Base-by-base conservation (phyloP, 2,797 vertebrate species). In the Danio jaintianensis region DNA sequence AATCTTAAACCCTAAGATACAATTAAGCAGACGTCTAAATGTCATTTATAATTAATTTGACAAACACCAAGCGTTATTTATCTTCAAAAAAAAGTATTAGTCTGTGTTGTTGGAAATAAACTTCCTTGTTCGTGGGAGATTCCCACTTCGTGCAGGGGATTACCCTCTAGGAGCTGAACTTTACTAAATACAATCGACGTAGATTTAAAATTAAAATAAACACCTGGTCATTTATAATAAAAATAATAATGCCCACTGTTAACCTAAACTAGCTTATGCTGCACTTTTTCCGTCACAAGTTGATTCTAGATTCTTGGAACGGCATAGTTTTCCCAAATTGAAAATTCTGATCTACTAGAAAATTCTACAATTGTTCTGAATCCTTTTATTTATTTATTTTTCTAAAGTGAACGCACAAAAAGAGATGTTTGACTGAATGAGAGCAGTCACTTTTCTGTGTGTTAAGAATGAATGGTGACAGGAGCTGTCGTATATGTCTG, bases 91-190 rank as follows among this genome's bases (percentile, higher is more conserved):
- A 16, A 45, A 48, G 6, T 42, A 18, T 6, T 72, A 1, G 75
- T 68, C 68, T 61, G 20, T n/a, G 18, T 81, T 83, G 72, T 83
- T 67, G n/a, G 12, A 72, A 42, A 42, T 69, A 79, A 86, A 88
- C 83, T 80, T 88, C 83, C 85, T 85, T 79, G 81, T 89, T 86
- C 36, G 56, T 64, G 85, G 88, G 85, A 82, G 73, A 87, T 88
- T 87, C 86, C 85, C 85, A 64, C 20, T 50, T 15, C 47, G 38
- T 59, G 73, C 10, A 47, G 80, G 86, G 88, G 84, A 86, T 85
- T 87, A 87, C 86, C 88, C 88, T 75, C 1, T 1, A 29, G 29
- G 29, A 29, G 1, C 29, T 58, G 13, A 42, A 50, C n/a, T n/a
- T 58, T 13, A 75, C 43, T 59, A 50, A 67, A 59, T 50, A 71